Evolutionary conservation across 2,888 invertebrate genomes (phyloP), one percentile per base, ranked within the genome.

Genomic region (Andrena bicolor): DNA sequence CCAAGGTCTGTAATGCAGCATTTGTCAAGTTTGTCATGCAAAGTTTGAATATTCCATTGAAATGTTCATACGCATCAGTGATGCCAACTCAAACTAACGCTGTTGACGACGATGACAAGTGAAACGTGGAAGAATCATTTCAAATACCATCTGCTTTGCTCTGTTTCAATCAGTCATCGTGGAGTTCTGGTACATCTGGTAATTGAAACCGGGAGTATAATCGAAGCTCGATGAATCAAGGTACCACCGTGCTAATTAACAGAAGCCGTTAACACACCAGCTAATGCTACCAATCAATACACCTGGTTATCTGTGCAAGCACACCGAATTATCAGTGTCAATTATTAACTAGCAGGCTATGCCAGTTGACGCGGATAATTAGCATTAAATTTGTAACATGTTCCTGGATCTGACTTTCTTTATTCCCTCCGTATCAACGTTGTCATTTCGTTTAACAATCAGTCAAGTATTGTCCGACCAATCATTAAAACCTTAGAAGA

Each of bases 221-320:
- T 78, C 61, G 78, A 71, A 71, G 51, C 70, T 70, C 64, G 30
- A 32, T 66, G 71, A 71, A 71, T 80, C 80, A 78, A 70, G 78
- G 69, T 63, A 41, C 58, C 70, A 35, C 65, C 61, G 65, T 78
- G 61, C 71, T 80, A 80, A 80, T 80, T 80, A 80, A 71, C 80
- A 53, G 61, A 20, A 30, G 20, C 58, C 48, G 78, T 80, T 80
- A 80, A 80, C 80, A 66, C 65, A 48, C 41, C 10, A 51, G 48
- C 77, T 77, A 78, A 80, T 61, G 30, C 60, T 65, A 61, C 61
- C 71, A 65, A 80, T 80, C 78, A 78, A 78, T 80, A 66, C 51
- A 2, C 0, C 60, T 30, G 65, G 51, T 48, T 71, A 71, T 71
- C 77, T 60, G 65, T 53, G 30, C 70, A 20, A 13, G 48, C 35